Conservation (phyloP, 2,113 vertebrate species). For the Crotalus helleri region DNA sequence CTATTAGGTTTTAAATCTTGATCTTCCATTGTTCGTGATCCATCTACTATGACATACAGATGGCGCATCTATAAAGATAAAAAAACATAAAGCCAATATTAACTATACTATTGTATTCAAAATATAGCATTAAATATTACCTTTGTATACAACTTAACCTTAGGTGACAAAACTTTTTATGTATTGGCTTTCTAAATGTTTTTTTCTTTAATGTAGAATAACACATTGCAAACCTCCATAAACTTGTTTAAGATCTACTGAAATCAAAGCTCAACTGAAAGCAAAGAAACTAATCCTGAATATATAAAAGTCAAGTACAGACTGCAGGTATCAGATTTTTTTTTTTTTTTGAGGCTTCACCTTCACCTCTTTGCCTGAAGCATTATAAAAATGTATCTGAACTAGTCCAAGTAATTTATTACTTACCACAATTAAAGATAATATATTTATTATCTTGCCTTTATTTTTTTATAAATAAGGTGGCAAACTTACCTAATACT, state of each 20-base stretch:
- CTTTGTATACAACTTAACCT: neutral
- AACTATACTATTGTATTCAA: constrained; percentile 33
- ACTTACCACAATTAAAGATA: neutral
- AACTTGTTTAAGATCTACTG: no score
- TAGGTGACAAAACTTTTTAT: neutral
- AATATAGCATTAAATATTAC: neutral
- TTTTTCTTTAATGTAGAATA: neutral
- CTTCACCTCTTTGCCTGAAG: neutral
- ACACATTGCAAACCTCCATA: neutral
- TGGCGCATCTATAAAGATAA: constrained; percentile 87
- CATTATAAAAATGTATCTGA: neutral
- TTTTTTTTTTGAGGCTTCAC: neutral
- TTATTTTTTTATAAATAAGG: neutral
- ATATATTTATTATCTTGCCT: neutral
- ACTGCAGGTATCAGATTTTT: neutral
- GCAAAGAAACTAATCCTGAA: neutral
- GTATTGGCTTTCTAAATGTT: neutral
- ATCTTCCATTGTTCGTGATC: constrained; percentile 96
- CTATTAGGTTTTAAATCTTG: constrained; percentile 94
- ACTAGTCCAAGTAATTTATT: neutral
- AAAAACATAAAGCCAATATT: constrained; percentile 12
- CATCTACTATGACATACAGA: constrained; percentile 89
- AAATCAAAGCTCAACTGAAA: neutral
- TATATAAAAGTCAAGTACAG: neutral
- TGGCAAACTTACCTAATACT: neutral